Evolutionary conservation across 1,140 invertebrate genomes (phyloP).

Genomic region (Caenorhabditis tropicalis): DNA sequence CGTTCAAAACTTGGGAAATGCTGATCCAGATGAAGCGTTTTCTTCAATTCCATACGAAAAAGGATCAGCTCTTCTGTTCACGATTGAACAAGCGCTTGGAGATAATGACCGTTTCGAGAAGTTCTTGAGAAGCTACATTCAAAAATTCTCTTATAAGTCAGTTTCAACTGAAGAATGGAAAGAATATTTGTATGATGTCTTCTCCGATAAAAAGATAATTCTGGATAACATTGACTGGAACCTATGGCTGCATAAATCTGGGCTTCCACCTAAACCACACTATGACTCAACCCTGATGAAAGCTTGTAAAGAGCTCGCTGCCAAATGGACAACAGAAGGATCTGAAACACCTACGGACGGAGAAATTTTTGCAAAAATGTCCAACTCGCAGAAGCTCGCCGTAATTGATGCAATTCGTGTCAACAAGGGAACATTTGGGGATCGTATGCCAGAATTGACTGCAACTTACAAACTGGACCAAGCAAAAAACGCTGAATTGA

Average conservation of each 20-base stretch:
- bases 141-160: slow-evolving; percentile 83
- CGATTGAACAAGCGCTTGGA: slow-evolving; percentile 84
- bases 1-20: slow-evolving; percentile 80
- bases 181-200: slow-evolving; percentile 81
- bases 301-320: slow-evolving; percentile 76
- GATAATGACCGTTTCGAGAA: slow-evolving; percentile 84
- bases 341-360: slow-evolving; percentile 67
- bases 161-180: slow-evolving; percentile 85
- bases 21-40: slow-evolving; percentile 91
- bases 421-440: background rate
- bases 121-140: slow-evolving; percentile 84
- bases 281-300: slow-evolving; percentile 80
- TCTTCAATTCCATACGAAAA: slow-evolving; percentile 89
- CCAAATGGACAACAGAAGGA: slow-evolving; percentile 73
- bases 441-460: slow-evolving; percentile 39
- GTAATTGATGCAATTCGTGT: slow-evolving; percentile 49
- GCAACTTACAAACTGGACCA: slow-evolving; percentile 32
- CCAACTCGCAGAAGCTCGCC: slow-evolving; percentile 76
- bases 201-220: slow-evolving; percentile 75
- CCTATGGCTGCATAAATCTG: slow-evolving; percentile 82
- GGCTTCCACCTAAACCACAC: slow-evolving; percentile 86
- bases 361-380: slow-evolving; percentile 75
- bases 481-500: slow-evolving; percentile 77
- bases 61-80: slow-evolving; percentile 85
- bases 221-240: slow-evolving; percentile 82